Percentiles rank a stretch among this genome's conserved stretches.
Evolutionary conservation across 2,797 vertebrate species (phyloP).

Genomic region (Leuciscus waleckii): DNA sequence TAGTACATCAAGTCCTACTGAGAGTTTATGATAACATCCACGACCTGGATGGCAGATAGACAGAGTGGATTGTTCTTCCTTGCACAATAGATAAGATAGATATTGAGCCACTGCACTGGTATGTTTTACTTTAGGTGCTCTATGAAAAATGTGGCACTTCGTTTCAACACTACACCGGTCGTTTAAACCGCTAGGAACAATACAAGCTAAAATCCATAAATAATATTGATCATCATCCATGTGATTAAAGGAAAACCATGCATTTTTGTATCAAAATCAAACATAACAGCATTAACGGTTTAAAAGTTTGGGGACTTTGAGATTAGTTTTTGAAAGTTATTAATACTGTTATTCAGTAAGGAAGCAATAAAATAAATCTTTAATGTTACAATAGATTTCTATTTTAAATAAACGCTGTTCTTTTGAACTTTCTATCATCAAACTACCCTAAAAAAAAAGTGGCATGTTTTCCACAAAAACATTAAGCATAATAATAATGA

Average conservation of each 20-base stretch:
- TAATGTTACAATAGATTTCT: not conserved
- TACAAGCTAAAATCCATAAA: not conserved
- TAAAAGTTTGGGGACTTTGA: not conserved
- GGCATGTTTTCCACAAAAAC: not conserved
- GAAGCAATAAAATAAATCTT: not conserved
- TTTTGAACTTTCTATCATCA: not conserved
- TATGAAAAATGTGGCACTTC: not conserved
- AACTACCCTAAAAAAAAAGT: not conserved
- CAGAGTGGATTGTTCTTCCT: slow-evolving; percentile 2
- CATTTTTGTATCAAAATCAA: not conserved
- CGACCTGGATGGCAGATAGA: slow-evolving; percentile 31
- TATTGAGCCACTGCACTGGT: not conserved
- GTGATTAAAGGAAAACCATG: not conserved
- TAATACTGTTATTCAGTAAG: not conserved
- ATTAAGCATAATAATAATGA: no score
- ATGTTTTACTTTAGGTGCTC: not conserved
- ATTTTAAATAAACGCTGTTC: not conserved
- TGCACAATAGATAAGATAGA: slow-evolving; percentile 17
- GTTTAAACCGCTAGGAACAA: not conserved
- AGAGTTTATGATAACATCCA: slow-evolving; percentile 39
- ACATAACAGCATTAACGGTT: not conserved
- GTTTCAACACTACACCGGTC: not conserved
- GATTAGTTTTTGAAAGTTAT: not conserved
- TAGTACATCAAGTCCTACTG: not conserved
- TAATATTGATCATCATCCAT: not conserved